Conservation (phyloP, 2,797 vertebrate species). For the Eidolon dupreanum region DNA sequence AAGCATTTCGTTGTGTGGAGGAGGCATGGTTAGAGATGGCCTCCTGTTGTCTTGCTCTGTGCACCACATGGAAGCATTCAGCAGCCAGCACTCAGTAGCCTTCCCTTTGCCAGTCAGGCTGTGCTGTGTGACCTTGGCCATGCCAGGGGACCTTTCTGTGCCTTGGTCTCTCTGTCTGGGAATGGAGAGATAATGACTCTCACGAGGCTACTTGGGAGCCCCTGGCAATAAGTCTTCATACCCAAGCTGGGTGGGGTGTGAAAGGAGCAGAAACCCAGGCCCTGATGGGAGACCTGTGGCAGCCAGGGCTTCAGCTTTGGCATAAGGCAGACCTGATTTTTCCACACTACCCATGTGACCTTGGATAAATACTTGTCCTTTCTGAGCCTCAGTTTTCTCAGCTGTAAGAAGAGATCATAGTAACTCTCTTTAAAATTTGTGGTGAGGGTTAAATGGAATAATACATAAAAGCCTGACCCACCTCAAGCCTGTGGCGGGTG, state of each 20-base stretch:
- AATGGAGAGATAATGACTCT: not conserved
- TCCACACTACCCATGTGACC: not conserved
- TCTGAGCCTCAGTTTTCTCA: not conserved
- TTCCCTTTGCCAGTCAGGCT: too few species aligned
- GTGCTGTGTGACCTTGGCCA: not conserved
- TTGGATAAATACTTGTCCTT: not conserved
- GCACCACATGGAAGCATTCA: not conserved
- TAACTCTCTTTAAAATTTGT: not conserved
- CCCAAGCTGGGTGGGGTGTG: fast-evolving
- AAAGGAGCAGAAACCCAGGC: not conserved
- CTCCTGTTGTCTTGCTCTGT: fast-evolving
- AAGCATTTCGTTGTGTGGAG: not conserved
- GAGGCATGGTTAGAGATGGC: not conserved
- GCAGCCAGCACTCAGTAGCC: too few species aligned
- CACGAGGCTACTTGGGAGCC: not conserved
- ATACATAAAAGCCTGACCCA: not conserved
- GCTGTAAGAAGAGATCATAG: not conserved
- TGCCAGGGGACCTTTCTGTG: not conserved
- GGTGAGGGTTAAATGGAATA: not conserved
- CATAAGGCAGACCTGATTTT: not conserved
- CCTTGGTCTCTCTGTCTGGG: not conserved
- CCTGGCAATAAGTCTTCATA: not conserved
- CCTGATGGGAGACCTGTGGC: fast-evolving
- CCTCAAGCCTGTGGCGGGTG: not conserved
- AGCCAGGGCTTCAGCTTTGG: not conserved